Conservation (phyloP, 1,140 invertebrate genomes). For the Adelges cooleyi region DNA sequence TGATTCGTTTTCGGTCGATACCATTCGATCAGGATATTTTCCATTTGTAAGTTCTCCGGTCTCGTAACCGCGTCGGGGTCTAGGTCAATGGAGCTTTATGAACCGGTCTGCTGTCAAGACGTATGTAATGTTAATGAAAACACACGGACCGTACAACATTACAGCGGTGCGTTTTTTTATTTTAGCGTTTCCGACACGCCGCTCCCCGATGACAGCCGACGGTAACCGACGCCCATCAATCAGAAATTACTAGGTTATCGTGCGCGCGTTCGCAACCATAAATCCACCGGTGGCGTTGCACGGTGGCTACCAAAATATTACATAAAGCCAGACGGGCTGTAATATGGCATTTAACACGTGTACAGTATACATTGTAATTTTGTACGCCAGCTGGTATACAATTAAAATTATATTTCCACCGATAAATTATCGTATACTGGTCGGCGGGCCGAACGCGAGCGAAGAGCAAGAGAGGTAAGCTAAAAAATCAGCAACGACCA, state of each 20-base stretch:
- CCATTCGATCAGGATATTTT: too few relatives aligned
- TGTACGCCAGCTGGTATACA: constrained; percentile 3
- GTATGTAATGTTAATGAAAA: too few relatives aligned
- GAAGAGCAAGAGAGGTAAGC: not conserved
- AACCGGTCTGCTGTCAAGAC: too few relatives aligned
- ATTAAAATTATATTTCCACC: constrained; percentile 11
- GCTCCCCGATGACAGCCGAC: not conserved
- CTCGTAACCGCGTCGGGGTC: too few relatives aligned
- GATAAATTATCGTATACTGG: constrained; percentile 8
- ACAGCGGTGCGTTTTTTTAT: not conserved
- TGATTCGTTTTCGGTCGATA: too few relatives aligned
- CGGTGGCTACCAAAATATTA: constrained; percentile 18
- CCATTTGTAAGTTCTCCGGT: too few relatives aligned
- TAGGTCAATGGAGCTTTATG: too few relatives aligned
- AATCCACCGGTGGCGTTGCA: not conserved
- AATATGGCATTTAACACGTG: not conserved
- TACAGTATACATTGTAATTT: not conserved
- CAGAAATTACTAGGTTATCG: constrained; percentile 1
- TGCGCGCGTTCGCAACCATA: not conserved
- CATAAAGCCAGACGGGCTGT: constrained; percentile 7
- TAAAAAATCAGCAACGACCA: too few relatives aligned
- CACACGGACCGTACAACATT: not conserved
- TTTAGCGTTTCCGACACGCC: not conserved
- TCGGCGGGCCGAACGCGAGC: not conserved
- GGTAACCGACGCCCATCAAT: constrained; percentile 13